Evolutionary conservation across 2,113 vertebrate species (phyloP).

Genomic region (Carassius carassius): DNA sequence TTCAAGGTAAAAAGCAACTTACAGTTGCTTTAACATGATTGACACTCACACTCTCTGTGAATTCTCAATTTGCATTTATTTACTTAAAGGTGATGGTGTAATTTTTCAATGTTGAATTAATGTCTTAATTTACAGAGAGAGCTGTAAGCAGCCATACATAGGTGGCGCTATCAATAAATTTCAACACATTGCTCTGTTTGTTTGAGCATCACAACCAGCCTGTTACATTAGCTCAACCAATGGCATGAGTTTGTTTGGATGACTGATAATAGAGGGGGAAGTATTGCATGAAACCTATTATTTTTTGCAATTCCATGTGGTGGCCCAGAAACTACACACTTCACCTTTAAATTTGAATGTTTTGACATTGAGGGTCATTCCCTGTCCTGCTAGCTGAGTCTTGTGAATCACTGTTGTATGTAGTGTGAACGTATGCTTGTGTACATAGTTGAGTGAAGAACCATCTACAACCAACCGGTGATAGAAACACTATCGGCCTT

Average conservation of each 20-base stretch:
- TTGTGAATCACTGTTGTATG: neutral
- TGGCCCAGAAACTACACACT: neutral
- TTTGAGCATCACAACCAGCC: neutral
- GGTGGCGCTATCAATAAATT: neutral
- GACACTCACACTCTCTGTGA: neutral
- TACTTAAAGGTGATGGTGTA: neutral
- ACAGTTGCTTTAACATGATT: neutral
- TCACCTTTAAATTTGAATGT: neutral
- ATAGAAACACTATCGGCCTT: constrained; percentile 67
- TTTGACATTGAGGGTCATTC: neutral
- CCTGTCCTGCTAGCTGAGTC: neutral
- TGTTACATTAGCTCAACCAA: neutral
- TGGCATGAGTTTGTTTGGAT: neutral
- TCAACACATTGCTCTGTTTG: neutral
- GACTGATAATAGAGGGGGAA: neutral
- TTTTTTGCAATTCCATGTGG: neutral
- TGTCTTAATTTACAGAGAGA: no score
- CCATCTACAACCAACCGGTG: constrained; percentile 56
- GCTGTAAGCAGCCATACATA: neutral
- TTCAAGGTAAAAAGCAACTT: no score
- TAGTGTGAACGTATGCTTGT: constrained; percentile 22
- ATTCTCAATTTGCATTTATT: neutral
- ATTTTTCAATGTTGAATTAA: neutral
- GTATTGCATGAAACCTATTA: neutral
- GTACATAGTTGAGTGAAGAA: neutral